Evolutionary conservation across 2,888 invertebrate species (phyloP), one percentile per base, ranked within the genome.

Genomic region (Germaria angustata): DNA sequence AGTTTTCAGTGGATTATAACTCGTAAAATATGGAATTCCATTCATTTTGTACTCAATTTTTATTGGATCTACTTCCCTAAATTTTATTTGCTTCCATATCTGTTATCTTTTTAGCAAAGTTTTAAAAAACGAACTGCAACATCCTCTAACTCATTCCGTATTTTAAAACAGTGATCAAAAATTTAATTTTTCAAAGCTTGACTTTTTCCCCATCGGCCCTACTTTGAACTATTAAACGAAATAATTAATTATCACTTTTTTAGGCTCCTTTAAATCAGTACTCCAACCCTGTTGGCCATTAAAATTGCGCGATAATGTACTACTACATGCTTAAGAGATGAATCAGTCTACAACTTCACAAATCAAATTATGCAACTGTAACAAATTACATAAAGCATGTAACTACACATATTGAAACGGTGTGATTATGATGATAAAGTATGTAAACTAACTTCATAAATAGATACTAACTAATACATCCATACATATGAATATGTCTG

Each of bases 341-440:
- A 75, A 55, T 65, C 8, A 36, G 41, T 22, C 41, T 57, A 46
- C 24, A 65, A 51, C 63, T 82, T 69, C 32, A 51, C 65, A 79
- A 82, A 82, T 79, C 51, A 75, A 79, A 46, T 69, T 79, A 44
- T 55, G 63, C 57, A 71, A 75, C 68, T 65, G 57, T 79, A 53
- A 79, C 69, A 82, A 71, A 79, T 75, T 79, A 71, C 51, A 66
- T 75, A 73, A 79, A 44, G 41, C 17, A 44, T 28, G 11, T 44
- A 69, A 41, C 28, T 55, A 22, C 32, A 46, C 66, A 76, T 69
- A 81, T 81, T 75, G 79, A 69, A 71, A 63, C 51, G 75, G 69
- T 75, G 69, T 69, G 79, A 79, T 75, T 79, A 79, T 51, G 63
- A 78, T 55, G 72, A 72, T 71, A 78, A 81, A 78, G 63, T 73